phyloP scores from a whole-genome alignment of 2,113 vertebrate genomes.

The Calypte anna region DNA sequence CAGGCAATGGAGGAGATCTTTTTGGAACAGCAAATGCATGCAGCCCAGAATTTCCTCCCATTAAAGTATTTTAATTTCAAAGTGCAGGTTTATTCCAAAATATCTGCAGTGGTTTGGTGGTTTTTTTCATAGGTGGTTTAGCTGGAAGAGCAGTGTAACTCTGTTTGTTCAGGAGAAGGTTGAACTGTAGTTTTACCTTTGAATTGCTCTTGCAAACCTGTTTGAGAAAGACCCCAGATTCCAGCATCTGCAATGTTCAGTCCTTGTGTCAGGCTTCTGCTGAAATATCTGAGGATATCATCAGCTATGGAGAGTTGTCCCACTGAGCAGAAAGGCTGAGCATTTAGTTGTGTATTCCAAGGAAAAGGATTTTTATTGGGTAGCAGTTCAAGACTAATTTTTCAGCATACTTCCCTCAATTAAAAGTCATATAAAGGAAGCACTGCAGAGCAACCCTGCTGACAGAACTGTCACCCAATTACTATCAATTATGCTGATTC shows the following conservation, averaged over 20 bases:
- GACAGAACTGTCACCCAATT: not conserved
- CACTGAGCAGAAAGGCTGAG: not conserved
- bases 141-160: not conserved
- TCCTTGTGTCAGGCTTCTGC: not conserved
- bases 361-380: not conserved
- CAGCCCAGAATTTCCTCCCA: not conserved
- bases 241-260: not conserved
- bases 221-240: not conserved
- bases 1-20: not conserved
- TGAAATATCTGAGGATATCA: not conserved
- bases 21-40: not conserved
- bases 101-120: not conserved
- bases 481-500: constrained; percentile 29
- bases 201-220: not conserved
- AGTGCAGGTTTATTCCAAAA: not conserved
- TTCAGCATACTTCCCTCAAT: not conserved
- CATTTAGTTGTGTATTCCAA: not conserved
- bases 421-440: not conserved
- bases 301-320: not conserved
- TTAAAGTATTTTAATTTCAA: not conserved
- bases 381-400: not conserved
- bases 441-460: not conserved
- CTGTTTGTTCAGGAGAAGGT: not conserved
- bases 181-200: not conserved
- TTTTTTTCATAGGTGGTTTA: not conserved